Percentiles rank a stretch among this genome's conserved stretches.
Evolutionary conservation across 2,113 vertebrate species (phyloP).

Genomic region (Salvelinus namaycush): DNA sequence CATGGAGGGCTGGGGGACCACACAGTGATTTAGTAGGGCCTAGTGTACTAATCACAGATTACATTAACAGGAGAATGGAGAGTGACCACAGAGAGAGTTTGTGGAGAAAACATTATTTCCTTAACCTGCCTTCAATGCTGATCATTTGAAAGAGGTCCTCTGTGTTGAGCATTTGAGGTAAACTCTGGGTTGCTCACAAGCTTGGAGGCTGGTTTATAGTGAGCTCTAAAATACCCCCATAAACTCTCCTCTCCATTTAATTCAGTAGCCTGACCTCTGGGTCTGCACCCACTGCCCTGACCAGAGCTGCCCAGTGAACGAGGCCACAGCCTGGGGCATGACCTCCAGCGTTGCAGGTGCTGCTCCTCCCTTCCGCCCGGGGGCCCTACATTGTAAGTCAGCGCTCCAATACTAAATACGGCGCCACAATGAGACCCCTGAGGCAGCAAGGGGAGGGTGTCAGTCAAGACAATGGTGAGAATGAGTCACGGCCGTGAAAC

Average conservation of each 20-base stretch:
- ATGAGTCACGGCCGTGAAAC: constrained; percentile 17
- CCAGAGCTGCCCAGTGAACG: not conserved
- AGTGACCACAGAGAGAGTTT: constrained; percentile 4
- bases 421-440: not conserved
- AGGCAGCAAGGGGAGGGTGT: too few relatives aligned
- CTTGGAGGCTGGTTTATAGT: constrained; percentile 21
- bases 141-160: too few relatives aligned
- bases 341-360: constrained; percentile 6
- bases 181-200: not conserved
- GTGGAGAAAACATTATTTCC: not conserved
- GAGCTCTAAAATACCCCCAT: constrained; percentile 15
- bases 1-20: not conserved
- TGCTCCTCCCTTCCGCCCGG: not conserved
- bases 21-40: not conserved
- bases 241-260: not conserved
- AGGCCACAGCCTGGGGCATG: not conserved
- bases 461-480: not conserved
- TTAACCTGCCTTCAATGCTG: not conserved
- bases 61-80: not conserved
- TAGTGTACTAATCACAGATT: constrained; percentile 4
- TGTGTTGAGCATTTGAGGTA: too few relatives aligned
- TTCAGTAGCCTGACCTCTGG: not conserved
- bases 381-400: constrained; percentile 2
- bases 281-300: constrained; percentile 5
- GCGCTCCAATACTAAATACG: not conserved